Conservation (phyloP, 2,888 invertebrate species). For the Xanthorhoe spadicearia region DNA sequence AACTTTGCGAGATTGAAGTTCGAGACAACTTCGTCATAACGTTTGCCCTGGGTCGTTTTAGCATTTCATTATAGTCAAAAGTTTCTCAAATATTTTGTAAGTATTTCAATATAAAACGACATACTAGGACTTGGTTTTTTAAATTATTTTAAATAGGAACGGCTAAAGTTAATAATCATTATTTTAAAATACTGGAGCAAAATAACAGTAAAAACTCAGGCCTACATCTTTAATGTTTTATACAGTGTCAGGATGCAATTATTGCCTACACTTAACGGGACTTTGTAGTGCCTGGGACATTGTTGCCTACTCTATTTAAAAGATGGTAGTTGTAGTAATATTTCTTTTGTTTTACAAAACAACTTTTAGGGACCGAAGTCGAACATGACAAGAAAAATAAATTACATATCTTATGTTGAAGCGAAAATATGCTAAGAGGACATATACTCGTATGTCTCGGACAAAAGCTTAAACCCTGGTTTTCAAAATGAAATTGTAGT, state of each 20-base stretch:
- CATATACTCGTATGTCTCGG: neutral
- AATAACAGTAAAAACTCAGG: too few species aligned
- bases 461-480: neutral
- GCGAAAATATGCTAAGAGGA: neutral
- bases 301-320: too few species aligned
- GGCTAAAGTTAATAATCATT: too few species aligned
- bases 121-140: neutral
- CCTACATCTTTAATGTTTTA: too few species aligned
- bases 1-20: slow-evolving; percentile 28
- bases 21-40: slow-evolving; percentile 24
- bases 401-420: neutral
- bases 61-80: slow-evolving; percentile 28
- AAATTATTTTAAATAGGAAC: neutral
- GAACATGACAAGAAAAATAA: neutral
- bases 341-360: neutral
- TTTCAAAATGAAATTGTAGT: neutral
- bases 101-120: slow-evolving; percentile 14
- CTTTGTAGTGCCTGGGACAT: too few species aligned
- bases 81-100: slow-evolving; percentile 22
- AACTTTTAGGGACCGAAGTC: neutral
- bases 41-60: slow-evolving; percentile 28
- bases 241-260: too few species aligned
- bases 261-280: too few species aligned
- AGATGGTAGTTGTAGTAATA: too few species aligned
- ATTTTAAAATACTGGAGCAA: too few species aligned